These are phyloP conservation scores for Drosophila affinis DNA, from an alignment of 2,888 invertebrate genomes.

Conservation along the genomic window DNA sequence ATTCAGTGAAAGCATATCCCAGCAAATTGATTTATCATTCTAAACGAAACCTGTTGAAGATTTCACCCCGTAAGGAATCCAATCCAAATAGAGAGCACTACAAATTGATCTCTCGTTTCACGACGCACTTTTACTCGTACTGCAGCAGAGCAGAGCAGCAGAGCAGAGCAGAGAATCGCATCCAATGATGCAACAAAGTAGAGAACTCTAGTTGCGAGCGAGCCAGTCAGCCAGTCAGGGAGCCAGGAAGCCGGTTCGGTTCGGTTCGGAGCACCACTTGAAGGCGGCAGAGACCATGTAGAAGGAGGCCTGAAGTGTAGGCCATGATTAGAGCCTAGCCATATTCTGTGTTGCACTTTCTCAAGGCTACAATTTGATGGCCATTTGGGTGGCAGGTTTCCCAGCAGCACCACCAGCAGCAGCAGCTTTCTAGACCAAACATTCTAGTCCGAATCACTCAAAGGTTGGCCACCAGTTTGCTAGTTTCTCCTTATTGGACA, in stretches of 20 bases:
- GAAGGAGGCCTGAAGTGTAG: conserved; percentile 25
- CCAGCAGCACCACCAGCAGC: not conserved
- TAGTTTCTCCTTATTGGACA: conserved; percentile 13
- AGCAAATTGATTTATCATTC: conserved; percentile 44
- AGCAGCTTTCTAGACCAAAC: conserved; percentile 38
- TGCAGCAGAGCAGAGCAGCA: conserved; percentile 21
- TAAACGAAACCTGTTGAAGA: conserved; percentile 45
- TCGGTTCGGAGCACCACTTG: conserved; percentile 20
- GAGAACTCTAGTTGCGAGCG: conserved; percentile 7
- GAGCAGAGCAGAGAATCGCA: not conserved
- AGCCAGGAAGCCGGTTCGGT: conserved; percentile 52
- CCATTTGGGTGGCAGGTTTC: conserved; percentile 42
- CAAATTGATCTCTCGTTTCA: conserved; percentile 36
- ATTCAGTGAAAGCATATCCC: conserved; percentile 63
- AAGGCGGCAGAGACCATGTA: too few relatives aligned
- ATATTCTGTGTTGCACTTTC: conserved; percentile 57
- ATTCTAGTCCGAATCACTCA: conserved; percentile 20
- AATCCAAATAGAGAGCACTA: conserved; percentile 47
- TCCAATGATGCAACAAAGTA: conserved; percentile 37
- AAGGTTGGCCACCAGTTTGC: conserved; percentile 12
- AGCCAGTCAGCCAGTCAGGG: not conserved
- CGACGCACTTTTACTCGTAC: conserved; percentile 63
- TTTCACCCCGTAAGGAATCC: conserved; percentile 50
- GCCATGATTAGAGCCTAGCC: conserved; percentile 30
- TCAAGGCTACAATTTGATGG: conserved; percentile 49